Base-by-base conservation (phyloP, 2,113 vertebrate genomes). In the Chloroceryle aenea region DNA sequence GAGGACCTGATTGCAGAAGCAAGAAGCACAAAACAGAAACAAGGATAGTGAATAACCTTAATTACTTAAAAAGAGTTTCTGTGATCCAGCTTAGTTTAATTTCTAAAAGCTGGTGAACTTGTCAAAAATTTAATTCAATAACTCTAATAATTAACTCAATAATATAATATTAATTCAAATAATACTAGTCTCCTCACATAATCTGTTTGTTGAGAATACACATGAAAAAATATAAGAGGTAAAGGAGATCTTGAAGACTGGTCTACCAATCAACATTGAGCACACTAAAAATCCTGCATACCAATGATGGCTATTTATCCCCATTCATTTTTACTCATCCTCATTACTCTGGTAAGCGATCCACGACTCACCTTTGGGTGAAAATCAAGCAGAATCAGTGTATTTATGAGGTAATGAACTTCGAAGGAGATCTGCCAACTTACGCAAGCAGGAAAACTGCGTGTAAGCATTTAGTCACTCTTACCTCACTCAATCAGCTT, bases 201-300 rank as follows among this genome's bases (percentile, higher is more conserved):
- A 42, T 3, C 16, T 3, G 1, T 53, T 67, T 47, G 16, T 66
- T 85, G 79, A 68, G 40, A 91, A 75, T 43, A 29, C 27, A 42
- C 7, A 7, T 10, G 50, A 66, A 62, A 84, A 81, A 8, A 14
- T 0, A 0, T 18, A 67, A 36, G 48, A 72, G 17, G 40, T 58
- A 27, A 79, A 40, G 18, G 50, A 13, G 38, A 53, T 52, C 19
- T 45, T 19, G 4, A 83, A 32, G 74, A n/a, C n/a, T 56, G 45
- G 27, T 6, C 27, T 7, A 62, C 22, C 3, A 32, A 10, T 14
- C 7, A 50, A 5, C 1, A 4, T 1, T 19, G 19, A 6, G 7
- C 0, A 1, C 12, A 4, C 14, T 7, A 26, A 21, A 87, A 63
- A 32, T 27, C 34, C 47, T 1, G 0, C 7, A 1, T 10, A 6